Evolutionary conservation across 2,113 vertebrate species (phyloP).

Genomic region (Antigone vipio): DNA sequence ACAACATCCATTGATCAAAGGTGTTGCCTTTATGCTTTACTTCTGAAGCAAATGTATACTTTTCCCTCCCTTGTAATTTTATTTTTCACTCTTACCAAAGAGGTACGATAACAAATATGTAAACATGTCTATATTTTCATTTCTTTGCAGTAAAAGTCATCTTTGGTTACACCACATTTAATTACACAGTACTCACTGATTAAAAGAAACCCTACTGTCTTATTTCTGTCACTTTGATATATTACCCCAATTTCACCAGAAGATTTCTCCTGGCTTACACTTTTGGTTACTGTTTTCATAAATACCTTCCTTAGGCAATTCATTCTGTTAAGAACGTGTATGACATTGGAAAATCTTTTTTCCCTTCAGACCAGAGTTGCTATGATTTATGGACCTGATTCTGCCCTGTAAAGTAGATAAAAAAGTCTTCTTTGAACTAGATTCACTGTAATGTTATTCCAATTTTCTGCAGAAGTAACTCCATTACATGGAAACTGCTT

Average conservation of each 20-base stretch:
- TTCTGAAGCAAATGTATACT: not conserved
- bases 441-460: not conserved
- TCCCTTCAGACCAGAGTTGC: not conserved
- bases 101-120: not conserved
- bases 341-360: slow-evolving; percentile 47
- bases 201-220: slow-evolving; percentile 46
- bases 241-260: slow-evolving; percentile 29
- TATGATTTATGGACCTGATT: slow-evolving; percentile 51
- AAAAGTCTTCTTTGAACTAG: slow-evolving; percentile 14
- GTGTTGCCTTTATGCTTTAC: not conserved
- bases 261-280: slow-evolving; percentile 8
- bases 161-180: not conserved
- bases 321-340: not conserved
- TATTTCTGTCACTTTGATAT: slow-evolving; percentile 54
- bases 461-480: slow-evolving; percentile 12
- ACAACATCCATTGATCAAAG: not conserved
- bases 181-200: slow-evolving; percentile 19
- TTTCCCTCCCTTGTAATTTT: not conserved
- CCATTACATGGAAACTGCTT: slow-evolving; percentile 5
- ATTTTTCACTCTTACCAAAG: not conserved
- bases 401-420: not conserved
- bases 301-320: slow-evolving; percentile 52
- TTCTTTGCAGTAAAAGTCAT: not conserved
- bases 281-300: slow-evolving; percentile 49
- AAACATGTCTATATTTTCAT: slow-evolving; percentile 14